Evolutionary conservation across 2,113 vertebrate species (phyloP), one percentile per base, ranked within the genome.

Genomic region (Phyllostomus hastatus): DNA sequence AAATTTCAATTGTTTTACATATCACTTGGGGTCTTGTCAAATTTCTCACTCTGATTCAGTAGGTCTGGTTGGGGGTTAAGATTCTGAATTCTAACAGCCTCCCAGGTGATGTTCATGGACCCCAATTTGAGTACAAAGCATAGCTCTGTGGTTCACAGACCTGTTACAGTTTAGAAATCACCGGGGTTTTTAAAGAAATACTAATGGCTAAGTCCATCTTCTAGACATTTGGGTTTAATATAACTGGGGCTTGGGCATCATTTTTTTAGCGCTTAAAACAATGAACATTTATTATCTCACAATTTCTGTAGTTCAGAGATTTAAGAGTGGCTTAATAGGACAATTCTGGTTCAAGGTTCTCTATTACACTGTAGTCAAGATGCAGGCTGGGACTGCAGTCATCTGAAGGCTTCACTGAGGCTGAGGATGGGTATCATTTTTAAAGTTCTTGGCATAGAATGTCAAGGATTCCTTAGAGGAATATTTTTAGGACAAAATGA

Each of bases 401-500:
- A 83, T 79, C 54, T 81, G 79, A 83, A 91, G 88, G 43, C 43
- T 69, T 61, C 22, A 73, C 33, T 75, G 50, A 90, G 8, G 48
- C 33, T 75, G 20, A 75, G 16, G 16, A 80, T 84, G 28, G 61
- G 26, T 48, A 70, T 83, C 52, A 46, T 31, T 91, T 88, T 78
- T 88, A 48, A 91, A 80, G 22, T 81, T 61, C 82, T 85, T 67
- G 17, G 19, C n/a, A 67, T 12, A 91, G 69, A 70, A 48, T 80
- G 38, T 67, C 70, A 88, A 64, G 35, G 8, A 66, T 70, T 95
- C n/a, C 31, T 89, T 59, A 89, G 17, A 95, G 64, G 69, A 94
- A 86, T 69, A 89, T 73, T 94, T 95, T 94, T 54, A 91, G 52
- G 43, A 78, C 14, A 41, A 41, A 79, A 24, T 79, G 31, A 91